Evolutionary conservation across 2,113 vertebrate species (phyloP), one percentile per base, ranked within the genome.

Genomic region (Pangasianodon gigas): DNA sequence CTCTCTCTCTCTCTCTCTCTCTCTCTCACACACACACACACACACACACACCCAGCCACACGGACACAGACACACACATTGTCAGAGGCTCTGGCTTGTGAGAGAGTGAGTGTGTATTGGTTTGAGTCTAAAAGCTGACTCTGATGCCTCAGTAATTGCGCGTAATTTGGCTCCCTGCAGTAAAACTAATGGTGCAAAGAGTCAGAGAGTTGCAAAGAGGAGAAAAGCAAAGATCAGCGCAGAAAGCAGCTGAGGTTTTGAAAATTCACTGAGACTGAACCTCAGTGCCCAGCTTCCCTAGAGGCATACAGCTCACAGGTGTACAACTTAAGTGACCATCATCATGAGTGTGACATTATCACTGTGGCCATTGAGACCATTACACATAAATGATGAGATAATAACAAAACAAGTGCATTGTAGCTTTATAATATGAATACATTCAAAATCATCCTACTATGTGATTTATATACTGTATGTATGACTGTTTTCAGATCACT

Each of bases 121-220:
- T 93, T 92, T 93, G 92, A 93, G 92, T 93, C 93, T 95, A 94
- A 94, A 91, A 93, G 86, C 93, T 94, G 93, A 92, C 94, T 95
- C 93, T 95, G 94, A 95, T 94, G 95, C 94, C 94, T 95, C 93
- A 93, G 93, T 95, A 95, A 96, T 95, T 96, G 94, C 95, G 92
- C 71, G 85, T 96, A 94, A 96, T 96, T 96, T 95, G 94, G 94
- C 94, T 96, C 94, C 93, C 94, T 95, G 95, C 94, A 93, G 94
- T 92, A 71, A 85, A 96, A 93, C 94, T 96, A 96, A 96, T 95
- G 95, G 96, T 94, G 94, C 92, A 91, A 75, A 91, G 84, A 90
- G 60, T 24, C 83, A 44, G 62, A 91, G 52, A 93, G 69, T 79
- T 90, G 92, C 84, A 91, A 91, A 92, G 69, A 93, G 90, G 85